Conservation (phyloP, 2,113 vertebrate genomes). For the Odocoileus hemionus region DNA sequence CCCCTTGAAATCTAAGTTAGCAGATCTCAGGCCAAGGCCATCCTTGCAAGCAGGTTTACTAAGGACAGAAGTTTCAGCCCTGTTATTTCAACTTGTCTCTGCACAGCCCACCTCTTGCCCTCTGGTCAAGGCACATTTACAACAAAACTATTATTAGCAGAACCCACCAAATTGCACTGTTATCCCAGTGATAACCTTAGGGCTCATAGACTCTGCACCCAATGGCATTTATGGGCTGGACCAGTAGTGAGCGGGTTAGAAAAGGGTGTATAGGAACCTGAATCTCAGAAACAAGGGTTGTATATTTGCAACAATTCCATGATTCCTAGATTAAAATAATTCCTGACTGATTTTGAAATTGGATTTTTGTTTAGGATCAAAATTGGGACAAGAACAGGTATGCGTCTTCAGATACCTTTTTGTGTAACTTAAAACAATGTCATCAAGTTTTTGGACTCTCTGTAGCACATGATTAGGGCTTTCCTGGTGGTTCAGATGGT, state of each 20-base stretch:
- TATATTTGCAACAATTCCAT: neutral
- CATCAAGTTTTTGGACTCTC: constrained; percentile 16
- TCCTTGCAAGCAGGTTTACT: neutral
- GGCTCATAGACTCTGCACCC: neutral
- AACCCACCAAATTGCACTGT: neutral
- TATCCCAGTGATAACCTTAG: neutral
- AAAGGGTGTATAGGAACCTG: neutral
- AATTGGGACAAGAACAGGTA: constrained; percentile 19
- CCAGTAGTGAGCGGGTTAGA: neutral
- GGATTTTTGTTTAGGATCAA: constrained; percentile 30
- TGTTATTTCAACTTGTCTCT: neutral
- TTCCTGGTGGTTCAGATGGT: neutral
- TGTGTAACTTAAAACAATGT: constrained; percentile 40
- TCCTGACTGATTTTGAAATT: constrained; percentile 33
- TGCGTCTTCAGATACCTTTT: constrained; percentile 23
- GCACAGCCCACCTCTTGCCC: neutral
- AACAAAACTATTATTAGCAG: neutral
- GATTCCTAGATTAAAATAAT: neutral
- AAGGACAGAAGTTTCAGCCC: neutral
- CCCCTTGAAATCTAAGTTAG: neutral
- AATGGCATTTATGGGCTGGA: neutral
- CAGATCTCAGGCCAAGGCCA: neutral
- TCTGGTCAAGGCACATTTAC: neutral
- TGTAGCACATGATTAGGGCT: neutral
- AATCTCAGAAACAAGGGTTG: neutral